These are phyloP conservation scores for Aythya baeri DNA, from an alignment of 2,113 vertebrate genomes.

Conservation along the genomic window DNA sequence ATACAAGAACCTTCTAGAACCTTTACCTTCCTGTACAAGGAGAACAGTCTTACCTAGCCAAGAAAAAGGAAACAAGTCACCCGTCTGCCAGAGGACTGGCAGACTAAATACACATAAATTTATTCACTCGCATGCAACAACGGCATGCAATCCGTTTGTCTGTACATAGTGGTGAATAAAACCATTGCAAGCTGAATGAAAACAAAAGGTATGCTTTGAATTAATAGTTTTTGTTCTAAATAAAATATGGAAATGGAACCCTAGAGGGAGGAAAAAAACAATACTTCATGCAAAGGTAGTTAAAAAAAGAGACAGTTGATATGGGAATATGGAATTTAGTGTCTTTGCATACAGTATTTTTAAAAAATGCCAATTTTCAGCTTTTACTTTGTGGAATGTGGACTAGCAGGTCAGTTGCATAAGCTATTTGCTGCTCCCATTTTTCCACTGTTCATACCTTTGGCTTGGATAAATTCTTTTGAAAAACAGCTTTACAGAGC, in stretches of 20 bases:
- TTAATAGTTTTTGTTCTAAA: neutral
- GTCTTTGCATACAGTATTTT: rapidly evolving
- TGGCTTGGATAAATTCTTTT: neutral
- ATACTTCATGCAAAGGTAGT: neutral
- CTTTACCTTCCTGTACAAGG: neutral
- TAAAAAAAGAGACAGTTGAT: neutral
- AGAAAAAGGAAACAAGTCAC: neutral
- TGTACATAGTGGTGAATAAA: neutral
- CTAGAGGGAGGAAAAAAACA: rapidly evolving
- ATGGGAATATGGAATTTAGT: neutral
- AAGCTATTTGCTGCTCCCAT: neutral
- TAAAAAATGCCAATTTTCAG: neutral
- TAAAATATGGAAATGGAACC: neutral
- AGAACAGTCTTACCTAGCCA: neutral
- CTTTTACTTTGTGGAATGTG: neutral
- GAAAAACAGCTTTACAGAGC: neutral
- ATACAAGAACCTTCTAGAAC: neutral
- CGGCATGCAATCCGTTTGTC: neutral
- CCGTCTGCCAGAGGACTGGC: neutral
- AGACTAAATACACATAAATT: neutral
- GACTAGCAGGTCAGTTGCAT: neutral
- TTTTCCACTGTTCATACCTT: neutral
- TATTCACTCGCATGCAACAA: neutral
- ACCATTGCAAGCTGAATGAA: neutral
- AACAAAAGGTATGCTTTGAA: neutral